Base-by-base conservation (phyloP, 2,113 vertebrate genomes). In the Sprattus sprattus region DNA sequence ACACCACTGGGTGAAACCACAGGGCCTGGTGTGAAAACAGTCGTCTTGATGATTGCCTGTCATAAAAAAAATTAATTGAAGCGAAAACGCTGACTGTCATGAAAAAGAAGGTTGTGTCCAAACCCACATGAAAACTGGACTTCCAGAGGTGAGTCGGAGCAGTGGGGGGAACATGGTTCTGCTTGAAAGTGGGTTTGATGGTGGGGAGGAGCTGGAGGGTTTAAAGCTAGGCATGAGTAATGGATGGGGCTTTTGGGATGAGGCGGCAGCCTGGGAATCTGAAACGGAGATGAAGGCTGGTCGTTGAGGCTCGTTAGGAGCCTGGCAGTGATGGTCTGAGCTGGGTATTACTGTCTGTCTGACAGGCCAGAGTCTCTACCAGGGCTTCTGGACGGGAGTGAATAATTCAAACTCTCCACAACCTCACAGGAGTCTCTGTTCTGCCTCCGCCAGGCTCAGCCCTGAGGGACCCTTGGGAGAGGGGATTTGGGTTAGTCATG, bases 281-380 rank as follows among this genome's bases (percentile, higher is more conserved):
- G 64, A 3, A 32, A 25, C 10, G 15, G 64, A 71, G 64, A 71
- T 71, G 25, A 32, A 25, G 28, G 64, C 64, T 28, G 25, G n/a
- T 71, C 2, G 39, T 39, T 39, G 39, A 39, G 39, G 39, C 39
- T 39, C 39, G 39, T 71, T 1, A 9, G 64, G 18, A 15, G 64
- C 64, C 64, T 0, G 64, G 8, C 8, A 71, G 64, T 28, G n/a
- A 71, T 71, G 11, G 64, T 71, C 64, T 71, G 64, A 71, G 64
- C 64, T 71, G 64, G 64, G 64, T 32, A 71, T 71, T 71, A 71
- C 64, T 9, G 64, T 71, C 25, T 71, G 64, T 71, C 64, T 13
- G 28, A 71, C 64, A 71, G 64, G 28, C n/a, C 25, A 8, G 64
- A 0, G 18, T 6, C 54, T 60, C 54, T 22, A 4, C 18, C 54